phyloP scores from a whole-genome alignment of 2,113 vertebrate species.

The Limnothrissa miodon region DNA sequence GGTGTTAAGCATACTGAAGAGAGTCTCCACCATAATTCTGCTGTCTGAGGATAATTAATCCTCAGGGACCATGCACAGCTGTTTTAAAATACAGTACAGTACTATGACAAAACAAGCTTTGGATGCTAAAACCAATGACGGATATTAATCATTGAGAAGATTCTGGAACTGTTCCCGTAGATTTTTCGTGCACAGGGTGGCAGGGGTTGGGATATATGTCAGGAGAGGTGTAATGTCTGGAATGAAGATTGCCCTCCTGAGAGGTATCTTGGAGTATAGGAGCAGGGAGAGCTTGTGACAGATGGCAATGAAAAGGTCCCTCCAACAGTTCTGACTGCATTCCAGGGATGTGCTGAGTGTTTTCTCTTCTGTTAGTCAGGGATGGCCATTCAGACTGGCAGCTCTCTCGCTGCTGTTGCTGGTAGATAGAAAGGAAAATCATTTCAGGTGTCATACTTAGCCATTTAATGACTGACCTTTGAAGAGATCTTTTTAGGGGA shows the following conservation, averaged over 20 bases:
- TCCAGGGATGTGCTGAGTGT: background rate
- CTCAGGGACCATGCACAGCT: background rate
- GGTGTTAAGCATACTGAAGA: background rate
- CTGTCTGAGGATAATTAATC: background rate
- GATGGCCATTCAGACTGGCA: background rate
- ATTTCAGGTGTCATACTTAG: background rate
- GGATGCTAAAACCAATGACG: background rate
- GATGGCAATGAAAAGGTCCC: background rate
- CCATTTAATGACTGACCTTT: background rate
- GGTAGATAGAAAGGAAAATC: background rate
- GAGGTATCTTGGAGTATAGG: background rate
- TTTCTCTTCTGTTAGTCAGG: background rate
- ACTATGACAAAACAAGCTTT: too few relatives aligned
- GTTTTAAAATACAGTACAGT: background rate
- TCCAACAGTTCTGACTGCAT: background rate
- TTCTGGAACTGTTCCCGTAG: background rate
- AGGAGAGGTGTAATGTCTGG: background rate
- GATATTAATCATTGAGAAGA: background rate
- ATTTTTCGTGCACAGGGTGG: background rate
- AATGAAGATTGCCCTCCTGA: constrained; percentile 2
- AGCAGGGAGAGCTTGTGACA: background rate
- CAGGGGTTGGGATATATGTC: background rate
- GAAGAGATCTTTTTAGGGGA: background rate
- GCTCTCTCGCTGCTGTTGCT: background rate
- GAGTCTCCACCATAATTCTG: background rate